Evolutionary conservation across 2,113 vertebrate species (phyloP), one percentile per base, ranked within the genome.

Genomic region (Empidonax alnorum): DNA sequence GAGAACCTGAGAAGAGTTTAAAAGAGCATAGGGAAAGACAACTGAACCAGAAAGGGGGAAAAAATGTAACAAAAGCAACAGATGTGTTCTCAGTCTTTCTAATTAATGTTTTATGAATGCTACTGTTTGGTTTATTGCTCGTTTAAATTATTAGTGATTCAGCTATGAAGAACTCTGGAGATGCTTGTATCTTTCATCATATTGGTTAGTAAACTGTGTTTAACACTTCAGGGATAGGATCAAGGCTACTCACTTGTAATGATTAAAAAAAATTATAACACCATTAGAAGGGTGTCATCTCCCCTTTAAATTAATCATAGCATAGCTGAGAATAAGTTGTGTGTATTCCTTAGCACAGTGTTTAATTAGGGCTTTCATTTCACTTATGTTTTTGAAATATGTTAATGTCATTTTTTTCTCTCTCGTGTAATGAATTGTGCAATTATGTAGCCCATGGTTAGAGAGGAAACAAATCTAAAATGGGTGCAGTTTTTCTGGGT

Each of bases 101-200:
- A 46, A 94, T 96, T 90, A 94, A 91, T 81, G 89, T 94, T 94
- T 94, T 81, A 97, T 96, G 90, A 90, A 92, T 78, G 73, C 68
- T 44, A 76, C 8, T 55, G 69, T 89, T 92, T 46, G 35, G 82
- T 92, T 96, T 96, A 93, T 92, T 95, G 35, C 55, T 84, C 75
- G 49, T 66, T 44, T 91, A 95, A 96, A 91, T 96, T 93, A 90
- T 89, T 95, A 77, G 92, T 93, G 95, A 95, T 93, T 96, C 85
- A 94, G 33, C 82, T 88, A 15, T 65, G 59, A 80, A 89, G 80
- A 96, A 84, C 82, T 92, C 73, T 42, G 72, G 47, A 88, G 73
- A 71, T 94, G 79, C 41, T 80, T 78, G 37, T 90, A 77, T 90
- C 85, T 96, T 88, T 94, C 85, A 86, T 90, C 75, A 65, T 24